phyloP scores from a whole-genome alignment of 2,113 vertebrate genomes.

The Prunella himalayana region DNA sequence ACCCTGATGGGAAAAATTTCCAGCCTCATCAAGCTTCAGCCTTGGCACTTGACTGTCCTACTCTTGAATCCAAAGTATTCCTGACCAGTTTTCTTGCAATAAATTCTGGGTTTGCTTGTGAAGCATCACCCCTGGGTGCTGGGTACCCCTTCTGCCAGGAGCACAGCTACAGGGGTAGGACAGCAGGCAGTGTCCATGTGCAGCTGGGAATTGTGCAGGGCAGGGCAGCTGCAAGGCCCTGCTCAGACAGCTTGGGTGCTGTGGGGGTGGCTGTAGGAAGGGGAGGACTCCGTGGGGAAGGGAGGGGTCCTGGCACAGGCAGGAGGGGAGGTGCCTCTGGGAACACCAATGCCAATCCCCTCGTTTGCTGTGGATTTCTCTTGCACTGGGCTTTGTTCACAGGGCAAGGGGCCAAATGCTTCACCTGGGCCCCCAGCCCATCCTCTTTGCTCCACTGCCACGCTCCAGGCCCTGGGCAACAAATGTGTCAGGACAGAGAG shows the following conservation, averaged over 20 bases:
- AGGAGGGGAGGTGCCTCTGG: accelerated
- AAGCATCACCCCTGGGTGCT: accelerated
- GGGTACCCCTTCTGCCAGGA: not conserved
- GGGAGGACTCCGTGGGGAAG: not conserved
- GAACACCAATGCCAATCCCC: not conserved
- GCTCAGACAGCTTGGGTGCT: not conserved
- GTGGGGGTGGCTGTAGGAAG: not conserved
- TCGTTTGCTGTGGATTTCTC: not conserved
- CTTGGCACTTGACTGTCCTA: not conserved
- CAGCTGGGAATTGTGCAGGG: not conserved
- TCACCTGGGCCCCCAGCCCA: accelerated
- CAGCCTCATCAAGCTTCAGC: not conserved
- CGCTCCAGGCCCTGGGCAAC: not conserved
- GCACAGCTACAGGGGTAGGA: not conserved
- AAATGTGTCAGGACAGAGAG: accelerated
- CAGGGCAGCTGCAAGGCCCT: not conserved
- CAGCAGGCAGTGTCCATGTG: accelerated
- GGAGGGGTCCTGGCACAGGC: not conserved
- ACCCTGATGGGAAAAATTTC: not conserved
- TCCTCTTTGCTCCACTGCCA: not conserved
- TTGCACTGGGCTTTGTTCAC: not conserved
- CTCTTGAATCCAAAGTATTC: not conserved
- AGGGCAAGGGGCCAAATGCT: not conserved
- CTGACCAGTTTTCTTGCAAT: not conserved
- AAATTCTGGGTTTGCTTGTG: not conserved